Conservation (phyloP, 2,797 vertebrate species). For the Chelon labrosus region DNA sequence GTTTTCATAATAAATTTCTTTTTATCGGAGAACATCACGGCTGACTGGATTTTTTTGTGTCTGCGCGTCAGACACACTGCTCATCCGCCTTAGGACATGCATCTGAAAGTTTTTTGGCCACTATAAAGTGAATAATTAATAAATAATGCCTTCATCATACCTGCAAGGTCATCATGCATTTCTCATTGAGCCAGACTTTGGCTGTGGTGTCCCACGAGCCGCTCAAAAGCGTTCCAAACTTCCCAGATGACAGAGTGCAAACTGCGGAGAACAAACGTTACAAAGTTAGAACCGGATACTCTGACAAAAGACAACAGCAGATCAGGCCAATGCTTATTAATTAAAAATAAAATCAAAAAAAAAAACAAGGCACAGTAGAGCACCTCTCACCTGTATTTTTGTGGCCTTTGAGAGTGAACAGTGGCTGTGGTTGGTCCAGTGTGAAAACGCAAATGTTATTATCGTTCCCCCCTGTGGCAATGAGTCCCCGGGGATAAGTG, state of each 20-base stretch:
- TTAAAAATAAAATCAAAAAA: too few relatives aligned
- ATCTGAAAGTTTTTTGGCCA: too few relatives aligned
- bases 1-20: too few relatives aligned
- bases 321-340: neutral
- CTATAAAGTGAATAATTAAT: too few relatives aligned
- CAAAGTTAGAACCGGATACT: neutral
- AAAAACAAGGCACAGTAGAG: neutral
- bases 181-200: conserved; percentile 98
- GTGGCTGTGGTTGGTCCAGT: conserved; percentile 88
- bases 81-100: too few relatives aligned
- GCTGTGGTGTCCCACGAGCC: conserved; percentile 98
- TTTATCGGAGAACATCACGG: too few relatives aligned
- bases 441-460: conserved; percentile 96
- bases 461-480: conserved; percentile 97
- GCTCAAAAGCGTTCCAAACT: conserved; percentile 96
- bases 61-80: too few relatives aligned
- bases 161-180: conserved; percentile 99
- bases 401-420: conserved; percentile 93
- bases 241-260: conserved; percentile 95
- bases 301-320: neutral
- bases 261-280: conserved; percentile 79
- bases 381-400: conserved; percentile 91
- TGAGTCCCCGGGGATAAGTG: conserved; percentile 91
- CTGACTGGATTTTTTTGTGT: too few relatives aligned
- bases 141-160: conserved; percentile 71